These are phyloP conservation scores for Pachyuromys duprasi DNA, from an alignment of 2,797 vertebrate species.

Conservation along the genomic window DNA sequence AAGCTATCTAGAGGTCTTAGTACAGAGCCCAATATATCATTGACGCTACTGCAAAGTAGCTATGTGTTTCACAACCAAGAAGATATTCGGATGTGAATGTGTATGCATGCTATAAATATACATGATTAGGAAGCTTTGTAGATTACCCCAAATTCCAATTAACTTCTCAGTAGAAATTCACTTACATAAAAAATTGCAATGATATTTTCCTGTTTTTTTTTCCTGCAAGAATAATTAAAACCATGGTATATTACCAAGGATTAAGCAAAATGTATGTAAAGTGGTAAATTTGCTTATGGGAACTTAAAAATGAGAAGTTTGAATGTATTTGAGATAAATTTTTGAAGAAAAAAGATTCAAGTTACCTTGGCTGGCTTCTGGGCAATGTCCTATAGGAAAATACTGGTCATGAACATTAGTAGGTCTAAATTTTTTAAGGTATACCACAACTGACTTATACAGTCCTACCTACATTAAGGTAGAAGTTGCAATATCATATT, in stretches of 20 bases:
- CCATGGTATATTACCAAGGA: not conserved
- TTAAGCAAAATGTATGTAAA: not conserved
- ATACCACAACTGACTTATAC: not conserved
- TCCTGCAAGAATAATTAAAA: slow-evolving; percentile 24
- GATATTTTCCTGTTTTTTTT: not conserved
- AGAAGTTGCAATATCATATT: not conserved
- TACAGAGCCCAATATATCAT: not conserved
- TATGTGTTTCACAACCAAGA: not conserved
- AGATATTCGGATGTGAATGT: not conserved
- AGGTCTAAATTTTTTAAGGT: not conserved
- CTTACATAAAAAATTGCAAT: not conserved
- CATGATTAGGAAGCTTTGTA: not conserved
- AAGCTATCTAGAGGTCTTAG: not conserved
- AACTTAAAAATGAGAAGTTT: not conserved
- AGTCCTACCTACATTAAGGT: not conserved
- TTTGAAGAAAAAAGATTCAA: slow-evolving; percentile 19
- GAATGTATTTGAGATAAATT: not conserved
- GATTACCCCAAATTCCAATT: not conserved
- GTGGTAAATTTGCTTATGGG: not conserved
- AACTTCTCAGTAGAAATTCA: not conserved
- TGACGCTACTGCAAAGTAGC: not conserved
- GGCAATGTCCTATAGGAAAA: not conserved
- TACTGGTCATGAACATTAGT: not conserved
- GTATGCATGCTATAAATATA: not conserved
- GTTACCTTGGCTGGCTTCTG: not conserved